Evolutionary conservation across 2,113 vertebrate species (phyloP).

Genomic region (Mustelus asterias): DNA sequence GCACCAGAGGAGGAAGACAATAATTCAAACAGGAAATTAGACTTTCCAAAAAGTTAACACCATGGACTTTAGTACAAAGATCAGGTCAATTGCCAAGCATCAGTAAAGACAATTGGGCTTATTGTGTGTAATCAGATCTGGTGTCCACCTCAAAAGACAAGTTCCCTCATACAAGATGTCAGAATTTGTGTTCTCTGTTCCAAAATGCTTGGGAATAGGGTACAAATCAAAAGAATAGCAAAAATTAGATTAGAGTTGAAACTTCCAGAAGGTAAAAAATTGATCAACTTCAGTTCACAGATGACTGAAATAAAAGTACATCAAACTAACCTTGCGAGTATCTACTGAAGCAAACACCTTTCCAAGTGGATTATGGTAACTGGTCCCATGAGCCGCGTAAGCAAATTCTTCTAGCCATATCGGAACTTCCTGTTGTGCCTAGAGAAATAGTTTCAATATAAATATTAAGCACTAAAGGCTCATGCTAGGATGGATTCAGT

Average conservation of each 20-base stretch:
- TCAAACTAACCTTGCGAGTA: constrained; percentile 62
- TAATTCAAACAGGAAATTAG: neutral
- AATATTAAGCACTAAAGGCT: neutral
- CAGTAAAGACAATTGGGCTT: neutral
- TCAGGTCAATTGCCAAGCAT: no score
- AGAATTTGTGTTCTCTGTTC: neutral
- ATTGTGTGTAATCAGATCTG: neutral
- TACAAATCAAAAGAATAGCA: neutral
- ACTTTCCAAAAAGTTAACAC: neutral
- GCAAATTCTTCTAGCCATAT: constrained; percentile 79
- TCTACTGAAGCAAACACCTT: constrained; percentile 57
- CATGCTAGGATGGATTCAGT: neutral
- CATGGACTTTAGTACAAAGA: neutral
- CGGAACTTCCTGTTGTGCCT: constrained; percentile 91
- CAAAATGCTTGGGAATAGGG: neutral
- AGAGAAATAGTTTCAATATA: constrained; percentile 36
- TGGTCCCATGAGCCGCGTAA: constrained; percentile 48
- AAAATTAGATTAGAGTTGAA: neutral
- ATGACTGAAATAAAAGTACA: neutral
- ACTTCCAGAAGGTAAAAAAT: neutral
- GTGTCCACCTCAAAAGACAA: neutral
- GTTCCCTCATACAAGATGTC: neutral
- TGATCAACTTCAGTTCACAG: neutral
- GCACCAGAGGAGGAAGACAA: neutral
- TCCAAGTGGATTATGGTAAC: constrained; percentile 45